A percentile compares a stretch with the other conserved stretches of the same genome.
These are phyloP conservation scores for Varanus komodoensis DNA, from an alignment of 2,113 vertebrate species.

Conservation along the genomic window DNA sequence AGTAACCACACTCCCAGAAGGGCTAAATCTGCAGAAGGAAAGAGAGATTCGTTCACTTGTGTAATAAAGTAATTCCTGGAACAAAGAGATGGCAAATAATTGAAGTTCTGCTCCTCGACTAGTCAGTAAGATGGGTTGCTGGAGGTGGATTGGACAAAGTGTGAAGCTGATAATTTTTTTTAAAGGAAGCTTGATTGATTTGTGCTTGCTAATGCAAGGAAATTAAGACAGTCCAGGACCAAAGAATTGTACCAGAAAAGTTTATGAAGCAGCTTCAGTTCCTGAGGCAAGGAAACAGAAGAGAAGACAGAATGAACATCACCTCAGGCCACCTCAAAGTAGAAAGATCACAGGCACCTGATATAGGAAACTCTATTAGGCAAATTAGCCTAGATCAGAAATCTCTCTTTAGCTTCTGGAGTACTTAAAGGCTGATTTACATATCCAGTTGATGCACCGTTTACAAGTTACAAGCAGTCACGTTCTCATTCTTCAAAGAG, in stretches of 20 bases:
- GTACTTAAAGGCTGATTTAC: conserved; percentile 5
- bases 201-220: too few species aligned
- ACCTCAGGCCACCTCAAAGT: not conserved
- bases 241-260: not conserved
- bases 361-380: not conserved
- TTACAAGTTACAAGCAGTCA: conserved; percentile 16
- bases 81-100: not conserved
- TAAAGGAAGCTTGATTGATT: not conserved
- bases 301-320: not conserved
- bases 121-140: not conserved
- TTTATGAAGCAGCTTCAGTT: not conserved
- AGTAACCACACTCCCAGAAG: conserved; percentile 92
- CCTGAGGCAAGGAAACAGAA: not conserved
- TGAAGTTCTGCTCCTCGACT: conserved; percentile 40
- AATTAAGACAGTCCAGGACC: not conserved
- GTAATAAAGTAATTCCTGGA: conserved; percentile 39
- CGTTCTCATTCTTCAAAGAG: not conserved
- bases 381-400: fast-evolving
- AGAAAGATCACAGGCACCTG: conserved; percentile 9
- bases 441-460: not conserved
- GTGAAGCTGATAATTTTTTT: not conserved
- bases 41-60: conserved; percentile 44
- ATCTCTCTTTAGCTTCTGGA: conserved; percentile 23
- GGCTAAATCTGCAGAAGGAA: conserved; percentile 88
- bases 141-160: not conserved